Evolutionary conservation across 2,797 vertebrate species (phyloP).

Genomic region (Dicrostonyx torquatus): DNA sequence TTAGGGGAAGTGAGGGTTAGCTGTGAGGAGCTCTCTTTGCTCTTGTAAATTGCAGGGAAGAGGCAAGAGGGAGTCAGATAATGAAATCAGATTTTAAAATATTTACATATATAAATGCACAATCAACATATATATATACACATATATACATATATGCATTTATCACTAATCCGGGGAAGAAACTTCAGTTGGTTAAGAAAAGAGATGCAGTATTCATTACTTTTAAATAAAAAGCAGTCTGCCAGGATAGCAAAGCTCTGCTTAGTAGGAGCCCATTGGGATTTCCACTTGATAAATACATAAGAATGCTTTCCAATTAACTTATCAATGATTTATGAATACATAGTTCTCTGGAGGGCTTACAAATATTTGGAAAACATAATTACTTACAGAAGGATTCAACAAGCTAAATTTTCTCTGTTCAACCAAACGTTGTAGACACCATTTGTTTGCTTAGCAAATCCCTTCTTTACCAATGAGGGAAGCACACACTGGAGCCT

Average conservation of each 20-base stretch:
- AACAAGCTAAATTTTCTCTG: constrained; percentile 6
- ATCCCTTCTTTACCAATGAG: constrained; percentile 44
- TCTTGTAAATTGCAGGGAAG: not conserved
- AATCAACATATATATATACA: not conserved
- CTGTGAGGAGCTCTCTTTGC: not conserved
- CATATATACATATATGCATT: not conserved
- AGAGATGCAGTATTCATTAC: not conserved
- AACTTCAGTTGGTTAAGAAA: constrained; percentile 2
- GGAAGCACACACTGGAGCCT: not conserved
- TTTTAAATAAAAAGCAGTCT: constrained; percentile 59
- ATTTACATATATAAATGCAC: not conserved
- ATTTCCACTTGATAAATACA: not conserved
- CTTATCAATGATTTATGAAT: constrained; percentile 72
- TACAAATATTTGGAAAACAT: constrained; percentile 69
- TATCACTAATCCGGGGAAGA: constrained; percentile 16
- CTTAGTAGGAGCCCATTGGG: not conserved
- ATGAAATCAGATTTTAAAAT: constrained; percentile 24
- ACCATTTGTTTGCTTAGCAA: constrained; percentile 60
- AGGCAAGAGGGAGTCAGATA: not conserved
- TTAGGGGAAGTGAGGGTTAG: not conserved
- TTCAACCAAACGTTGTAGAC: constrained; percentile 18
- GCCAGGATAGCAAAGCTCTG: constrained; percentile 9
- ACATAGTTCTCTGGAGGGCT: constrained; percentile 32
- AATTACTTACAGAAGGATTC: constrained; percentile 67
- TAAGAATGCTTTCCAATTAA: constrained; percentile 67